Conservation (phyloP, 1,140 invertebrate genomes). For the Helicoverpa armigera region DNA sequence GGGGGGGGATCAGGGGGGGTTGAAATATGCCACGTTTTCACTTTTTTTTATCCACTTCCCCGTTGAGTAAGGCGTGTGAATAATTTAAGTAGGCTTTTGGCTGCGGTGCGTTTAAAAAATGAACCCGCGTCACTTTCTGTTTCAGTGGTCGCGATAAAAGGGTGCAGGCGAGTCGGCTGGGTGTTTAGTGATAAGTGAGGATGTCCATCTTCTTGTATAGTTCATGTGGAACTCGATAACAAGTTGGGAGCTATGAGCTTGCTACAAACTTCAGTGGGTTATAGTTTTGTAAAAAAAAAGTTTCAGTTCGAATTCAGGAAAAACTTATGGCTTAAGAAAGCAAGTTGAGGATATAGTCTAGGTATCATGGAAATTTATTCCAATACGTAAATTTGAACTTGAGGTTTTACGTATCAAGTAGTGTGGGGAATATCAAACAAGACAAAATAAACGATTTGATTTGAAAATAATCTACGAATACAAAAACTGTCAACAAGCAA, state of each 20-base stretch:
- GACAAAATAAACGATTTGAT: no score
- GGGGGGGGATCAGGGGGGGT: slow-evolving; percentile 9
- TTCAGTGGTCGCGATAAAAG: slow-evolving; percentile 38
- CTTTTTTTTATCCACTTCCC: slow-evolving; percentile 53
- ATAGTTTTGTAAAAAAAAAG: not conserved
- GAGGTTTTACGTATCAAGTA: not conserved
- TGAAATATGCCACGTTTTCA: slow-evolving; percentile 55
- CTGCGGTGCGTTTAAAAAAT: slow-evolving; percentile 56
- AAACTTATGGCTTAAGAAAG: no score
- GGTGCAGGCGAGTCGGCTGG: not conserved
- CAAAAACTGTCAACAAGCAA: no score
- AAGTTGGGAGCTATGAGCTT: not conserved
- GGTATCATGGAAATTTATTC: no score
- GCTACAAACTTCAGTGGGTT: not conserved
- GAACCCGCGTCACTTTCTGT: slow-evolving; percentile 48
- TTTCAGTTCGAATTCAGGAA: no score
- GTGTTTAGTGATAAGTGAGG: slow-evolving; percentile 3
- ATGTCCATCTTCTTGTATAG: slow-evolving; percentile 16
- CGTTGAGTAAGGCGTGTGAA: slow-evolving; percentile 55
- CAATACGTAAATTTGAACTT: no score
- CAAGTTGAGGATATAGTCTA: no score
- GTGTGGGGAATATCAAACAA: not conserved
- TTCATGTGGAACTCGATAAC: slow-evolving; percentile 21
- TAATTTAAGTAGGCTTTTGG: slow-evolving; percentile 57
- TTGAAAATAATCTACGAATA: no score